Conservation (phyloP, 2,797 vertebrate genomes). For the Allobates femoralis region DNA sequence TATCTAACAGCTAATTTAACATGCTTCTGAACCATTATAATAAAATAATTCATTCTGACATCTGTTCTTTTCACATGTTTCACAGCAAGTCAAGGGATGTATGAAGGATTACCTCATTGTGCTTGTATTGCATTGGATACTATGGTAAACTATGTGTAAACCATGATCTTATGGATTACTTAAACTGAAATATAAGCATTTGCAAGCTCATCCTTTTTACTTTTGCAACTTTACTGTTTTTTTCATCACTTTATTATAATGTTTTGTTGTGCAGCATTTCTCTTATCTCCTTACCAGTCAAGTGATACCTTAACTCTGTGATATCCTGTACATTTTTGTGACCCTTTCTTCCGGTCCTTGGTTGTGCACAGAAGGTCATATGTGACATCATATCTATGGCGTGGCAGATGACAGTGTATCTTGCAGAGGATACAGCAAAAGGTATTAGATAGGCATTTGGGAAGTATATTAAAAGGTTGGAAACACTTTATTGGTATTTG, state of each 20-base stretch:
- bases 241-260: neutral
- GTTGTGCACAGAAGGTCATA: no score
- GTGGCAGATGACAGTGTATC: no score
- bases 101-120: constrained; percentile 43
- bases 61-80: constrained; percentile 31
- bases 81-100: constrained; percentile 24
- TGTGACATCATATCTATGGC: no score
- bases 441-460: no score
- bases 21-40: constrained; percentile 47
- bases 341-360: no score
- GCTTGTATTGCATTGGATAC: constrained; percentile 16
- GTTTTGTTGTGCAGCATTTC: neutral
- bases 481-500: no score
- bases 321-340: no score
- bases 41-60: constrained; percentile 44
- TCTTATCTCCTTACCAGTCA: no score
- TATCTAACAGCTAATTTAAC: constrained; percentile 56
- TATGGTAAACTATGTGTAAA: constrained; percentile 33
- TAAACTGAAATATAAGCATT: constrained; percentile 18
- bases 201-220: neutral
- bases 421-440: no score
- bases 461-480: no score
- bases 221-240: neutral
- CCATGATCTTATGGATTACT: constrained; percentile 37
- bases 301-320: no score